These are phyloP conservation scores for Chionis minor DNA, from an alignment of 2,113 vertebrate genomes.

Conservation along the genomic window DNA sequence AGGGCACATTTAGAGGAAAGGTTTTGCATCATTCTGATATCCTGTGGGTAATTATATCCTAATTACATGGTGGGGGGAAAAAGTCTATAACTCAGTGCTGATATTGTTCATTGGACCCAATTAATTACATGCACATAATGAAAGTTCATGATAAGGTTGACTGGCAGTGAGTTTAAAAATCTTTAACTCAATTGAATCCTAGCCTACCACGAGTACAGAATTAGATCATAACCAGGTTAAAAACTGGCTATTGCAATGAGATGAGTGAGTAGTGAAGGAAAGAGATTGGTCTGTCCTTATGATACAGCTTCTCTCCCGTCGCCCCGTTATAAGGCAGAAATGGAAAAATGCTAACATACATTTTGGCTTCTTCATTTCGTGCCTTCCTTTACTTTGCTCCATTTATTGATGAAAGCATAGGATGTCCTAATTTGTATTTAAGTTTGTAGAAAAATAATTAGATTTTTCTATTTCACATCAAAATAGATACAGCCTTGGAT, in stretches of 20 bases:
- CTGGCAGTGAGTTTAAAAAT: conserved; percentile 81
- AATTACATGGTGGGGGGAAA: conserved; percentile 81
- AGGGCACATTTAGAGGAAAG: conserved; percentile 84
- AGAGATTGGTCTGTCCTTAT: neutral
- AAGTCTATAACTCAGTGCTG: conserved; percentile 82
- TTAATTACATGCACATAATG: conserved; percentile 86
- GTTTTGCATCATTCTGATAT: conserved; percentile 88
- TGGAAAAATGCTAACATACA: neutral
- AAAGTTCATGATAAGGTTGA: conserved; percentile 84
- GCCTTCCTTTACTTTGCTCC: neutral
- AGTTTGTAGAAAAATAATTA: neutral
- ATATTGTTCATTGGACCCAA: conserved; percentile 84
- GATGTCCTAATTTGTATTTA: neutral
- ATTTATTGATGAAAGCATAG: neutral
- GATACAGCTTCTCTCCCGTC: neutral
- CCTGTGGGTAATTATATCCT: conserved; percentile 89
- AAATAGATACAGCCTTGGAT: neutral
- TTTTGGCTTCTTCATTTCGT: neutral
- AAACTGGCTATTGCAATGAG: conserved; percentile 60
- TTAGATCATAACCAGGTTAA: conserved; percentile 74
- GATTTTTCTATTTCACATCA: neutral
- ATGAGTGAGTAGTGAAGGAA: conserved; percentile 39
- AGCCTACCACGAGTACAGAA: conserved; percentile 63
- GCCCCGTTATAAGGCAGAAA: neutral
- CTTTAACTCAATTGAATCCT: conserved; percentile 79